A percentile compares a stretch with the other conserved stretches of the same genome.
These are phyloP conservation scores for Tipula helvola DNA, from an alignment of 2,888 invertebrate species.

Conservation along the genomic window DNA sequence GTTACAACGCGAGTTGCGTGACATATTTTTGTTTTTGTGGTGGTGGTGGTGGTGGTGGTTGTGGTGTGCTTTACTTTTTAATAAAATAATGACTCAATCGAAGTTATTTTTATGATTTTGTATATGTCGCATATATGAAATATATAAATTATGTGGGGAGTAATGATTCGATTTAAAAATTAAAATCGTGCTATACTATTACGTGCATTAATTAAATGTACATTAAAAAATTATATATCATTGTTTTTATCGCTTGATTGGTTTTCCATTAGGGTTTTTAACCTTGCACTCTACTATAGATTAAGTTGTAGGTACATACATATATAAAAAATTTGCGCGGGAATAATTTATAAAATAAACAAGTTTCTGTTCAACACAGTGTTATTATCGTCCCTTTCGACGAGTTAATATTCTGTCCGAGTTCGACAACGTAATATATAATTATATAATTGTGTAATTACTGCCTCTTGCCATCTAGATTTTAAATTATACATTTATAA, in stretches of 20 bases:
- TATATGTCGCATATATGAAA: neutral
- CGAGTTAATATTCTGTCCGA: neutral
- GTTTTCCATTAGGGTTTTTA: neutral
- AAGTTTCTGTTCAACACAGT: neutral
- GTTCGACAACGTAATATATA: neutral
- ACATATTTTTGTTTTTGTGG: neutral
- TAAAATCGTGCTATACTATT: neutral
- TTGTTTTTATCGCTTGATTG: neutral
- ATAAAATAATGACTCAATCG: neutral
- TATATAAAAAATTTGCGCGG: neutral
- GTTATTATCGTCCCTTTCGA: neutral
- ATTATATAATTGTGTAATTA: neutral
- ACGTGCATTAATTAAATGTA: neutral
- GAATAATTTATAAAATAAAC: neutral
- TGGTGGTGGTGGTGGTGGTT: too few relatives aligned
- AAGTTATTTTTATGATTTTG: neutral
- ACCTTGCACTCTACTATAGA: neutral
- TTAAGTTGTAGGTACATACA: neutral
- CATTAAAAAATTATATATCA: neutral
- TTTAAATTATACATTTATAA: neutral
- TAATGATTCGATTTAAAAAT: neutral
- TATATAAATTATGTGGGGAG: neutral
- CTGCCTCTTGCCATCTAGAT: neutral
- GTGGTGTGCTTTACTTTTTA: neutral
- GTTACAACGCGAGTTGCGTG: neutral